A percentile compares a stretch with the other conserved stretches of the same genome.
Evolutionary conservation across 1,140 invertebrate genomes (phyloP).

Genomic region (Meloidogyne chitwoodi): DNA sequence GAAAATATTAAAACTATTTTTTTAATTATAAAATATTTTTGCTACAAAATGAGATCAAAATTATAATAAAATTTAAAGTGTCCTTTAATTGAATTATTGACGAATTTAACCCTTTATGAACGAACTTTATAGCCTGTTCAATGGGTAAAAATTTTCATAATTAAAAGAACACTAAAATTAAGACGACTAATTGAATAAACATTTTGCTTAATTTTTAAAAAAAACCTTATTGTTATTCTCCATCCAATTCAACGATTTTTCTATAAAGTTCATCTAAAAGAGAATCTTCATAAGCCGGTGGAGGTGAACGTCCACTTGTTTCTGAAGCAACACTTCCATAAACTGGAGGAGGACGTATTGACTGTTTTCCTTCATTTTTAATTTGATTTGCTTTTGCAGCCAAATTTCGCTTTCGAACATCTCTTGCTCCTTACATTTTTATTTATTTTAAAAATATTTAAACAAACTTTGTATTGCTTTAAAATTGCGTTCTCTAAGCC

Average conservation of each 20-base stretch:
- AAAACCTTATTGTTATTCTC: neutral
- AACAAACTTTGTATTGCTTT: slow-evolving; percentile 55
- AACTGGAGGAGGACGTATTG: slow-evolving; percentile 11
- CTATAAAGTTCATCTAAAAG: slow-evolving; percentile 55
- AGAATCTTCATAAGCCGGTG: slow-evolving; percentile 57
- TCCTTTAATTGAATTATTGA: too few species aligned
- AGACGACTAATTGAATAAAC: too few species aligned
- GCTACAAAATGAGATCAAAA: too few species aligned
- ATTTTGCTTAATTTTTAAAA: neutral
- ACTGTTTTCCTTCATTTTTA: neutral
- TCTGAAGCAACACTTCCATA: neutral
- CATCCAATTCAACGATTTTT: slow-evolving; percentile 47
- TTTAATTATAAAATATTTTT: neutral
- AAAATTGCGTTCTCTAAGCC: slow-evolving; percentile 56
- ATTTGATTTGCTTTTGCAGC: slow-evolving; percentile 21
- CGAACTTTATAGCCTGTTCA: too few species aligned
- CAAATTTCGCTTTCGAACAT: slow-evolving; percentile 45
- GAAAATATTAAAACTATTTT: neutral
- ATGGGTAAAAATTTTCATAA: too few species aligned
- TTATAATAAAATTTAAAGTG: too few species aligned
- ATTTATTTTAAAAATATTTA: neutral
- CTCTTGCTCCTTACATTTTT: slow-evolving; percentile 46
- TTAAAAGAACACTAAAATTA: too few species aligned
- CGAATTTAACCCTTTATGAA: too few species aligned
- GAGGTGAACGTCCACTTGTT: slow-evolving; percentile 50